Evolutionary conservation across 2,113 vertebrate genomes (phyloP), one percentile per base, ranked within the genome.

Genomic region (Anser brachyrhynchus): DNA sequence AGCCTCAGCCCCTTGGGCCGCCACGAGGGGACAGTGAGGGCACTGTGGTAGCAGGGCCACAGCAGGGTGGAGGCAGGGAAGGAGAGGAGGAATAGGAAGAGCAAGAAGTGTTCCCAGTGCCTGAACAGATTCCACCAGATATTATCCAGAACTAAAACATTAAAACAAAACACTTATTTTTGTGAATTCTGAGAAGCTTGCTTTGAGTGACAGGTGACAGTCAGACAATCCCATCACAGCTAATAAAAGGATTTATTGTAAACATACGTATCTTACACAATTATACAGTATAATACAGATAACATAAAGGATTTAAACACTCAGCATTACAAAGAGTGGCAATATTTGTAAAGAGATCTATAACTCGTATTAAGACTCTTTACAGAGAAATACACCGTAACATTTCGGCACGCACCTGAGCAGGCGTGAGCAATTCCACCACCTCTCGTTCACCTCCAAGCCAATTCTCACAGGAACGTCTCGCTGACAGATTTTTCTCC

Each of bases 161-260:
- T 28, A 64, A 26, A 64, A 19, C 28, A 64, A 17, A 13, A 13
- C 49, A 23, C 51, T 52, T 25, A 52, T 52, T 52, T 52, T 52
- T 52, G 33, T 13, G 5, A 12, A 49, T 84, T 7, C 51, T n/a
- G 23, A 84, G 51, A 75, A 82, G 44, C 21, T 16, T 14, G 14
- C 16, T 67, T 0, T 14, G 15, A 86, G 62, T 33, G n/a, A 85
- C 43, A 83, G 4, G 64, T 73, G 44, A 72, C 59, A 94, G 51
- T 66, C 82, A 83, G 70, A 90, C 91, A 92, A 94, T 15, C 77
- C 49, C 57, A 88, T 75, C 92, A 92, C 92, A 94, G 95, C 95
- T 97, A 98, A 96, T 96, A 95, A 97, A 97, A 97, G 93, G 84
- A 92, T 98, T 98, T 98, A 98, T 97, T 98, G 96, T 94, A 96